Evolutionary conservation across 1,140 invertebrate species (phyloP).

Genomic region (Sycophila sp.): DNA sequence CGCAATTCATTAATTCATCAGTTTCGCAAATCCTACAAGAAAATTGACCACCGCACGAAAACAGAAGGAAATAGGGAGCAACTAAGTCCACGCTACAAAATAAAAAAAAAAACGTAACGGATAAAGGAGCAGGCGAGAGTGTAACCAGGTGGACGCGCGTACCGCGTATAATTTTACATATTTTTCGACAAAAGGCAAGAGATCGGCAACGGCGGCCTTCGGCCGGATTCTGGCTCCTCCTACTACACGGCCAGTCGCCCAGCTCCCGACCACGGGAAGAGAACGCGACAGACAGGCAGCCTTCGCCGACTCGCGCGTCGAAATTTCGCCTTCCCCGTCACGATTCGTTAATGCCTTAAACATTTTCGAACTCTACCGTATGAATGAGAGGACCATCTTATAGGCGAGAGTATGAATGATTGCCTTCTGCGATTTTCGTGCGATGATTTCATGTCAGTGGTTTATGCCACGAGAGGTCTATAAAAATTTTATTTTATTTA

Average conservation of each 20-base stretch:
- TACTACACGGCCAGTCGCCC: constrained; percentile 27
- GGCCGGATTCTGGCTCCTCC: constrained; percentile 43
- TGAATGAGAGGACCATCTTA: not conserved
- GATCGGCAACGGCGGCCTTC: constrained; percentile 58
- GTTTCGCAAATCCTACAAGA: too few relatives aligned
- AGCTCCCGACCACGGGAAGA: not conserved
- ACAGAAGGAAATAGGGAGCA: too few relatives aligned
- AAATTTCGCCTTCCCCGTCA: constrained; percentile 9
- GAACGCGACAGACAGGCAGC: not conserved
- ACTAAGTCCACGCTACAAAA: too few relatives aligned
- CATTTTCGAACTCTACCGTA: not conserved
- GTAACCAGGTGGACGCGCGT: constrained; percentile 19
- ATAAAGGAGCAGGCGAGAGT: not conserved
- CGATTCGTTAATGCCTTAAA: constrained; percentile 17
- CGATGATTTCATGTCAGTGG: not conserved
- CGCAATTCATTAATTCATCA: too few relatives aligned
- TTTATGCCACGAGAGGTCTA: too few relatives aligned
- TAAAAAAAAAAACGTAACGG: not conserved
- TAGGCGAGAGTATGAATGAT: too few relatives aligned
- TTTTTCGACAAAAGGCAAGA: constrained; percentile 57
- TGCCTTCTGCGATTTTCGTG: not conserved
- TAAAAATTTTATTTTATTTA: too few relatives aligned
- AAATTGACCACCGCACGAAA: too few relatives aligned
- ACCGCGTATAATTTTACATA: constrained; percentile 52
- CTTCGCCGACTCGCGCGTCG: not conserved